Evolutionary conservation across 1,140 invertebrate species (phyloP).

Genomic region (Polyergus mexicanus): DNA sequence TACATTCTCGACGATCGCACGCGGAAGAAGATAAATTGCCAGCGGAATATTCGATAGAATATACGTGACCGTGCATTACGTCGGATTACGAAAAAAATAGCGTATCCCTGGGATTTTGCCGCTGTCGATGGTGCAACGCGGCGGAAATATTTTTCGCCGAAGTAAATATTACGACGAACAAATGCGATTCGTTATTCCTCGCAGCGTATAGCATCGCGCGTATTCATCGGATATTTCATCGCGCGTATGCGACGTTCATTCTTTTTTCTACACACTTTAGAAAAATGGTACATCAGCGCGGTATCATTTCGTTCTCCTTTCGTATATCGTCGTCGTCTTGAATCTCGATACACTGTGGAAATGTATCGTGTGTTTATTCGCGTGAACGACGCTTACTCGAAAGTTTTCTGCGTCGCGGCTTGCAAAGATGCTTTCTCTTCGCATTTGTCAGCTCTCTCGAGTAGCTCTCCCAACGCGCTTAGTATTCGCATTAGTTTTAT

Average conservation of each 20-base stretch:
- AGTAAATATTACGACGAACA: slow-evolving; percentile 36
- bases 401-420: slow-evolving; percentile 35
- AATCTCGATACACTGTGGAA: slow-evolving; percentile 23
- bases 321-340: slow-evolving; percentile 10
- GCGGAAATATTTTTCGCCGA: slow-evolving; percentile 29
- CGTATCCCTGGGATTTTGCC: slow-evolving; percentile 11
- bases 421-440: slow-evolving; percentile 9
- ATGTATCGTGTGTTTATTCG: slow-evolving; percentile 64
- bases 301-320: slow-evolving; percentile 13
- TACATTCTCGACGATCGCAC: background rate
- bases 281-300: slow-evolving; percentile 20
- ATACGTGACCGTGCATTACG: slow-evolving; percentile 61
- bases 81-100: slow-evolving; percentile 45
- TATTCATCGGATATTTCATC: too few relatives aligned
- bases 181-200: slow-evolving; percentile 35
- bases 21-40: slow-evolving; percentile 40
- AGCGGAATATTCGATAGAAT: slow-evolving; percentile 41
- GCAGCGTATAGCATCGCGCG: background rate
- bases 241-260: background rate
- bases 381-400: slow-evolving; percentile 5
- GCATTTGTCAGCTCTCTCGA: slow-evolving; percentile 44
- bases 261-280: slow-evolving; percentile 8
- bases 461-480: background rate
- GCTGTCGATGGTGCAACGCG: slow-evolving; percentile 24
- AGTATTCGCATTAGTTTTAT: slow-evolving; percentile 36